phyloP scores from a whole-genome alignment of 2,113 vertebrate genomes.

The Lagenorhynchus albirostris region DNA sequence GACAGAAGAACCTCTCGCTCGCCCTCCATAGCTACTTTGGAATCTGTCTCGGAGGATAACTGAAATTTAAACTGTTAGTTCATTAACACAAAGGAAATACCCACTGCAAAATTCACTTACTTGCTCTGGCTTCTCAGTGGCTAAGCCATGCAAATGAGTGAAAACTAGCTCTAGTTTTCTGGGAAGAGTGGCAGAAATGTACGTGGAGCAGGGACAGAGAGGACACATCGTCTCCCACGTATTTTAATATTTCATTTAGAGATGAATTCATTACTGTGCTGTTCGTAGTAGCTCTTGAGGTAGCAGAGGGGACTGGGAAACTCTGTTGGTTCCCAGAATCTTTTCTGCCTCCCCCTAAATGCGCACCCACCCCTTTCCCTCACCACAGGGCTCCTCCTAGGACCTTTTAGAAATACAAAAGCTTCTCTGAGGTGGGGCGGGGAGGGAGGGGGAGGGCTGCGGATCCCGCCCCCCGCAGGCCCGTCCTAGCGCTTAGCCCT shows the following conservation, averaged over 20 bases:
- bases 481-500: constrained; percentile 44
- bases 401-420: constrained; percentile 38
- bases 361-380: neutral
- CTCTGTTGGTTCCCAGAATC: neutral
- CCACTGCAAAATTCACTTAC: constrained; percentile 1
- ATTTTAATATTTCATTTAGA: constrained; percentile 67
- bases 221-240: constrained; percentile 67
- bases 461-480: neutral
- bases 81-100: constrained; percentile 48
- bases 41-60: constrained; percentile 52
- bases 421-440: neutral
- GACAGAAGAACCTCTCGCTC: neutral
- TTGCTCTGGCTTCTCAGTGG: neutral
- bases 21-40: neutral
- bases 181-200: constrained; percentile 38
- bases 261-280: constrained; percentile 57
- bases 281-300: constrained; percentile 49
- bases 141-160: constrained; percentile 13
- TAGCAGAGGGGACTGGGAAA: constrained; percentile 35
- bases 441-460: neutral
- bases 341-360: neutral
- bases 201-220: constrained; percentile 47
- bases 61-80: constrained; percentile 57
- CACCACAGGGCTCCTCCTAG: neutral
- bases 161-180: constrained; percentile 51